These are phyloP conservation scores for Pteropus alecto DNA, from an alignment of 2,113 vertebrate species.

Conservation along the genomic window DNA sequence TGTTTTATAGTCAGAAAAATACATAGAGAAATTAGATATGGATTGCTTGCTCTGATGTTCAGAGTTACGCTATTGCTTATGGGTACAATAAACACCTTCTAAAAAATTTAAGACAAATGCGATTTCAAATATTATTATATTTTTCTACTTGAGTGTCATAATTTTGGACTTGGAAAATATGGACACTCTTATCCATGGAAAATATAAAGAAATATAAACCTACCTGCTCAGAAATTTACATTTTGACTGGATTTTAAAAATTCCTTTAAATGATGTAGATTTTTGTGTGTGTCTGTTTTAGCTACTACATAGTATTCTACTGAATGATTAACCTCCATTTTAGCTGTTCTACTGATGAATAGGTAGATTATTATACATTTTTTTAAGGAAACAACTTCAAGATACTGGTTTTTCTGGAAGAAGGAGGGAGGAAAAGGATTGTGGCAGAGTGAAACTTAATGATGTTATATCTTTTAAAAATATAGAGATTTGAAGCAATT, in stretches of 20 bases:
- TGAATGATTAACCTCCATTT: not conserved
- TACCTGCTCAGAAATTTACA: not conserved
- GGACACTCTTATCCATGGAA: not conserved
- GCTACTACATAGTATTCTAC: not conserved
- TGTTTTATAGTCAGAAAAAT: not conserved
- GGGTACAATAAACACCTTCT: not conserved
- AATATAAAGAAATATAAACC: conserved; percentile 6
- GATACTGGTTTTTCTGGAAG: not conserved
- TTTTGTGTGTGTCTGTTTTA: not conserved
- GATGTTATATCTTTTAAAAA: not conserved
- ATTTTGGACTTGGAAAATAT: not conserved
- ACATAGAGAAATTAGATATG: not conserved
- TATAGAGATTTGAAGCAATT: not conserved
- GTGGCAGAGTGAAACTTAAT: not conserved
- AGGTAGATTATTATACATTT: not conserved
- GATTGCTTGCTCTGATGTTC: not conserved
- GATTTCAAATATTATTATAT: not conserved
- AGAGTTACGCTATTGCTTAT: not conserved
- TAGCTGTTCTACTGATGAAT: not conserved
- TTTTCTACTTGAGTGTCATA: not conserved
- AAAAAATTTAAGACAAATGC: not conserved
- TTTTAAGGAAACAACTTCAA: not conserved
- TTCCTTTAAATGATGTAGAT: not conserved
- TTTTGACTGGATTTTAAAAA: not conserved
- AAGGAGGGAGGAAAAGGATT: not conserved